These are phyloP conservation scores for Pterostichus niger DNA, from an alignment of 2,888 invertebrate species.

Conservation along the genomic window DNA sequence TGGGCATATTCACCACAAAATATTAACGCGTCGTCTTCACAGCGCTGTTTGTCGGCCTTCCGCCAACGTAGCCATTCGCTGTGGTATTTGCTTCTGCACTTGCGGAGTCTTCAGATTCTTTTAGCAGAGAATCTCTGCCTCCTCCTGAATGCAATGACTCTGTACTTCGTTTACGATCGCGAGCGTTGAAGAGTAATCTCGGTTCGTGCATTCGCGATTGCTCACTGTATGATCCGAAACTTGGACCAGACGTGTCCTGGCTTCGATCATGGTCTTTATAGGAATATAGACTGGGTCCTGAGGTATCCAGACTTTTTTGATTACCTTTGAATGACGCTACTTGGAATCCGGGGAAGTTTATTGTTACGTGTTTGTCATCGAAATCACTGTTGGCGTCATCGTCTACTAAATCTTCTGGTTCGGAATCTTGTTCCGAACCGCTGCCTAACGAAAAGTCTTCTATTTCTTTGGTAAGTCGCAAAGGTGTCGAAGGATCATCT, in stretches of 20 bases:
- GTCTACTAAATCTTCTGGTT: conserved; percentile 70
- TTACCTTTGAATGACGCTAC: conserved; percentile 68
- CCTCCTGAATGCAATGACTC: conserved; percentile 53
- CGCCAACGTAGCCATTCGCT: conserved; percentile 75
- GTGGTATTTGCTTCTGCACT: conserved; percentile 74
- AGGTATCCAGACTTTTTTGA: conserved; percentile 66
- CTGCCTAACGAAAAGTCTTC: conserved; percentile 72
- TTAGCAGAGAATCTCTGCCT: conserved; percentile 53
- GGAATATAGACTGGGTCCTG: conserved; percentile 70
- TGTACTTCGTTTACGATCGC: conserved; percentile 28
- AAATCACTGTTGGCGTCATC: conserved; percentile 68
- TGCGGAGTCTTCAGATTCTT: conserved; percentile 70
- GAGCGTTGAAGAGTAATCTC: conserved; percentile 20
- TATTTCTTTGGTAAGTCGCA: conserved; percentile 72
- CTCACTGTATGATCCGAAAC: conserved; percentile 60
- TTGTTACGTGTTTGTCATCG: conserved; percentile 70
- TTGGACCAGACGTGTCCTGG: conserved; percentile 61
- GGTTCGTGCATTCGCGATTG: conserved; percentile 31
- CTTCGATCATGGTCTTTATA: conserved; percentile 62
- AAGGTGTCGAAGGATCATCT: conserved; percentile 75
- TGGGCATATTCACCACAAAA: conserved; percentile 11
- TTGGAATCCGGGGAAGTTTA: conserved; percentile 74
- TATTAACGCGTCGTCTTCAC: conserved; percentile 69
- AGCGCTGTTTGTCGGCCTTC: conserved; percentile 74
- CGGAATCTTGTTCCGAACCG: conserved; percentile 72